Evolutionary conservation across 2,113 vertebrate species (phyloP), one percentile per base, ranked within the genome.

Genomic region (Willisornis vidua): DNA sequence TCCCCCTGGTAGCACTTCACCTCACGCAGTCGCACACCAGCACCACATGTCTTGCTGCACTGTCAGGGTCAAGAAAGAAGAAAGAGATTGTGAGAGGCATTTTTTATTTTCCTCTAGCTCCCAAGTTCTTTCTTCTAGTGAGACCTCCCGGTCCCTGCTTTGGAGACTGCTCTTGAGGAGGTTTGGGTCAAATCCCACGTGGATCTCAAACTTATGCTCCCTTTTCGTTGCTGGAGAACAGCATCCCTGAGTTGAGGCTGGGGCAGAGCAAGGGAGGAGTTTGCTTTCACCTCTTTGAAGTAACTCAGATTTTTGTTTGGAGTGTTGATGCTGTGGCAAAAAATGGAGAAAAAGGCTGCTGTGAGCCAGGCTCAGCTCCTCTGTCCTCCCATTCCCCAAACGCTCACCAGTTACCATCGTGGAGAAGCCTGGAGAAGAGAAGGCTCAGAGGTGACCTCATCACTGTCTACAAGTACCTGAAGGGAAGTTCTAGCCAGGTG

Each of bases 31-130:
- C 98, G 97, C 81, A 98, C 90, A 0, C 98, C 98, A 33, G 97
- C 97, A 39, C 98, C 98, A 19, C 99, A 99, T 0, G 98, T 99
- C 97, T 99, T 99, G 96, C 98, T 99, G 98, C 98, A 99, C 99
- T 99, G 97, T 89, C 26, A 0, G 87, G 33, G 68, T 71, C 3
- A 5, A 82, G 48, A 26, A 41, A 48, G 24, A 62, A 31, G 33
- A 82, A 43, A 66, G 13, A 46, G 19, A 68, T 18, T 1, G 0
- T 45, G 23, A 91, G 58, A 75, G 29, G 24, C 29, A 5, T 19
- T 72, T 59, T 52, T 37, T 26, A 5, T 1, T 78, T 43, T 65
- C 37, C 67, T 59, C 0, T 1, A 67, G 63, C 45, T 84, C 39
- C 28, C 63, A 43, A 59, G 28, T 37, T 58, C 23, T 2, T 80